Evolutionary conservation across 23 tunicate genomes (phyloP), one percentile per base, ranked within the genome.

Genomic region (Clavelina lepadiformis): DNA sequence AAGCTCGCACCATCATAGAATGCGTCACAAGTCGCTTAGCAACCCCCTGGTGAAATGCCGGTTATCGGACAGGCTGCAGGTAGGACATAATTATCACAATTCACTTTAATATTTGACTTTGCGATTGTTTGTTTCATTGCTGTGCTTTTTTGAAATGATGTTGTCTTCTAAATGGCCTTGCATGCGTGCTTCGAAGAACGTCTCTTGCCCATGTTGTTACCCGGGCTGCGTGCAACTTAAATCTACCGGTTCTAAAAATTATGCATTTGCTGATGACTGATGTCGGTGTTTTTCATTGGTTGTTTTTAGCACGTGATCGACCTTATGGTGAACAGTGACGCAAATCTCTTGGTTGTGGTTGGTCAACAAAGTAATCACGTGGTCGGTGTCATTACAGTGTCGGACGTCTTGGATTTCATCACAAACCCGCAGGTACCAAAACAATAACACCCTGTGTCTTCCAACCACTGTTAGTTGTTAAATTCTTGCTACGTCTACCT

Each of bases 31-130:
- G 29, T 74, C 80, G 51, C 44, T 74, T 13, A 62, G 64, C 84
- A 78, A 78, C 33, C 84, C 84, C 1, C 51, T 78, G 65, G 75
- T 78, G 35, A 78, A 78, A 58, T 78, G 84, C 35, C 46, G 33
- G 22, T 23, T 67, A 28, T 18, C 68, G 19, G 84, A 78, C 58
- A 56, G 46, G 28, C 22, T 78, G 3, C 57, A 67, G 84, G 84
- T 78, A 31, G 22, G 58, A 15, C 20, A n/a, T 6, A n/a, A n/a
- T n/a, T n/a, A n/a, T n/a, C n/a, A n/a, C n/a, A n/a, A n/a, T n/a
- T n/a, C n/a, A n/a, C n/a, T n/a, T n/a, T n/a, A n/a, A n/a, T n/a
- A n/a, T n/a, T n/a, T n/a, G n/a, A n/a, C n/a, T n/a, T n/a, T n/a
- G n/a, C n/a, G n/a, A n/a, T n/a, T n/a, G n/a, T n/a, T n/a, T n/a